Conservation (phyloP, 2,888 invertebrate species). For the Dryococelus australis region DNA sequence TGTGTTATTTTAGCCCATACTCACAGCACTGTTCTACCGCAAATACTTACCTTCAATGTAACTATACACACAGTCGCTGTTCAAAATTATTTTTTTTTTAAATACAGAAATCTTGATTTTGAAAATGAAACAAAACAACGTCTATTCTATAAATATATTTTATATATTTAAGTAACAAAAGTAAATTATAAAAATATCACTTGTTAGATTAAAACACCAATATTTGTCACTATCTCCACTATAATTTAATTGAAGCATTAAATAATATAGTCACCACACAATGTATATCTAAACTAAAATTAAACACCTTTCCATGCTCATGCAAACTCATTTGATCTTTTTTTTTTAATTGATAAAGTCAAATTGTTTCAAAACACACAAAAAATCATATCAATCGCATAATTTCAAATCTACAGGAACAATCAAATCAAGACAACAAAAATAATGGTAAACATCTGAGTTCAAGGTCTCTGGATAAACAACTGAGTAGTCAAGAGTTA, state of each 20-base stretch:
- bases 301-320: neutral
- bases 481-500: neutral
- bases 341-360: neutral
- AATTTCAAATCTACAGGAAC: neutral
- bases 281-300: neutral
- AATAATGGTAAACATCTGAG: slow-evolving; percentile 11
- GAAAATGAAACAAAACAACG: too few species aligned
- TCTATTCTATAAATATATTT: neutral
- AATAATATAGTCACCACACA: neutral
- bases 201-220: neutral
- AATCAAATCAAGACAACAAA: neutral
- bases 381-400: neutral
- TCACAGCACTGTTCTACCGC: too few species aligned
- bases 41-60: too few species aligned
- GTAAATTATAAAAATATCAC: neutral
- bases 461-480: neutral
- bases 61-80: too few species aligned
- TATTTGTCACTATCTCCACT: neutral
- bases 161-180: neutral
- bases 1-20: too few species aligned
- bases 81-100: too few species aligned
- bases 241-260: neutral
- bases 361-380: neutral
- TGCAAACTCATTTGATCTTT: neutral
- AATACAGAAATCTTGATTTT: too few species aligned